A percentile compares a stretch with the other conserved stretches of the same genome.
Conservation (phyloP, 2,888 invertebrate species). For the Melanchra persicariae region DNA sequence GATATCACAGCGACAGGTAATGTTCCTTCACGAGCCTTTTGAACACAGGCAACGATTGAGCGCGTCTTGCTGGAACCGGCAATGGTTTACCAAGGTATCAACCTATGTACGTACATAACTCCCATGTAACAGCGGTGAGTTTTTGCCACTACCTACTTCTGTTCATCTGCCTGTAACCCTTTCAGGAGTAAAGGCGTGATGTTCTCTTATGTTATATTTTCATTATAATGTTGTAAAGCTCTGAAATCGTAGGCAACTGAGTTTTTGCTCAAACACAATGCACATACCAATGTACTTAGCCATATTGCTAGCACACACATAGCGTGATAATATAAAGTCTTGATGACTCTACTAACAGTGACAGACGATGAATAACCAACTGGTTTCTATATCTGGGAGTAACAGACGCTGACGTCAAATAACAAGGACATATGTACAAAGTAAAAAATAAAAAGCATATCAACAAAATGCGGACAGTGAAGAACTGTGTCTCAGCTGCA, state of each 20-base stretch:
- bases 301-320: slow-evolving; percentile 2
- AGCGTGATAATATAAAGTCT: neutral
- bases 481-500: slow-evolving; percentile 23
- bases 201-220: neutral
- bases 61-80: too few species aligned
- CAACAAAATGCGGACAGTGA: slow-evolving; percentile 29
- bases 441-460: slow-evolving; percentile 28
- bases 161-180: neutral
- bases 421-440: slow-evolving; percentile 8
- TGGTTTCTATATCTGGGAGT: slow-evolving; percentile 24
- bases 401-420: slow-evolving; percentile 47
- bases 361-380: slow-evolving; percentile 43
- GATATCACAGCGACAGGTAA: too few species aligned
- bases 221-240: neutral
- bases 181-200: neutral
- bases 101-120: neutral
- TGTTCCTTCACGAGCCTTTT: too few species aligned
- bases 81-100: too few species aligned
- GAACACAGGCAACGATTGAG: too few species aligned
- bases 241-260: neutral
- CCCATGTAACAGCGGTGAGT: neutral
- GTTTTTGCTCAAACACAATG: neutral
- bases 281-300: neutral
- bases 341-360: slow-evolving; percentile 6
- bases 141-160: neutral